Base-by-base conservation (phyloP, 2,888 invertebrate species). In the Trachelus iudaicus region DNA sequence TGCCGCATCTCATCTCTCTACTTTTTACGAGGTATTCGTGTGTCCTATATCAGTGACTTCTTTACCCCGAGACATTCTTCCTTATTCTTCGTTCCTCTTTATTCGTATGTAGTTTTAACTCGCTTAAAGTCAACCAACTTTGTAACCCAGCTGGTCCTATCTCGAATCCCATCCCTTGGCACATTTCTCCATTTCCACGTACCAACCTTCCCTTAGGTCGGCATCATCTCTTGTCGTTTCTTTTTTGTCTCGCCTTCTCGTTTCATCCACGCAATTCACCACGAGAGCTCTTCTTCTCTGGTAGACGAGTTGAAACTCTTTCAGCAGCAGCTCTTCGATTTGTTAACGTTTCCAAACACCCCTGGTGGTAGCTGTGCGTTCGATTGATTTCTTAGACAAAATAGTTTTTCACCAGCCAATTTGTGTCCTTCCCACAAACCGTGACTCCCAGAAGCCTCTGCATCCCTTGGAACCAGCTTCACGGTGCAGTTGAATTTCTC, bases 31-130 rank as follows among this genome's bases (percentile, higher is more conserved):
- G 15, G 40, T 15, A 40, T 40, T 40, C 40, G 15, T 40, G 40
- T 15, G 40, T 40, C 15, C 40, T 40, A 40, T 40, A 40, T 4
- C 40, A 15, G 40, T 40, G 40, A 40, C 40, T 40, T 15, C 40
- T 15, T 13, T 15, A 13, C 40, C 69, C 33, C n/a, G 12, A 13
- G 69, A 9, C 30, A 30, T 69, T 75, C 74, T 69, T 77, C 74
- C 77, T 77, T 71, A 77, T 77, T 77, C 77, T 74, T 69, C 75
- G 77, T 75, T 75, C 77, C 75, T 77, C 77, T 74, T 75, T 77
- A 77, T 77, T 77, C 75, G 75, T 69, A 73, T 75, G 69, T 75
- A 77, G 77, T 77, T 77, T 77, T 74, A 77, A 77, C 77, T 77
- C 75, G 77, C 77, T 77, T 69, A 77, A 77, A 77, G 77, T 75